Evolutionary conservation across 1,140 invertebrate species (phyloP).

Genomic region (Drosophila parabipectinata): DNA sequence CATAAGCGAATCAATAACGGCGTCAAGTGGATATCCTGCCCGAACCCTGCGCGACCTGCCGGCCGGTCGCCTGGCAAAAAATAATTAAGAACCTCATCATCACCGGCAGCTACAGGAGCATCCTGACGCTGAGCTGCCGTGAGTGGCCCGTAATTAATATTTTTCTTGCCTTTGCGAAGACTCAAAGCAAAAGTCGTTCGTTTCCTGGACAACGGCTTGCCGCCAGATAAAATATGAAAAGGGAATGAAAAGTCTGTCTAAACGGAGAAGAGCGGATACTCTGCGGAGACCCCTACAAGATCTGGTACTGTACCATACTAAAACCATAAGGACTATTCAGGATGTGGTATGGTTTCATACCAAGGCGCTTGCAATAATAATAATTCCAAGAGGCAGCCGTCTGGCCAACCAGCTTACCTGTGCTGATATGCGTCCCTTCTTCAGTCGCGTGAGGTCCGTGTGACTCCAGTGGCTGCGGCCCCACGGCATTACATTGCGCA

Average conservation of each 20-base stretch:
- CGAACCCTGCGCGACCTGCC: not conserved
- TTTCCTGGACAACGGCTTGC: conserved; percentile 60
- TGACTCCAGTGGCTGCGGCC: conserved; percentile 91
- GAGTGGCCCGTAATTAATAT: conserved; percentile 74
- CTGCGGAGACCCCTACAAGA: not conserved
- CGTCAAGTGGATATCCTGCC: conserved; percentile 26
- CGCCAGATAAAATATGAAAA: conserved; percentile 29
- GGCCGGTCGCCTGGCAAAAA: conserved; percentile 33
- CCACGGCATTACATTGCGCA: conserved; percentile 91
- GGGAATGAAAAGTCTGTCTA: not conserved
- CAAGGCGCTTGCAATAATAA: conserved; percentile 21
- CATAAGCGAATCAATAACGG: conserved; percentile 48
- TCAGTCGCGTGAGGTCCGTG: conserved; percentile 92
- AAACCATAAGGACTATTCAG: not conserved
- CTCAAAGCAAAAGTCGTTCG: conserved; percentile 36
- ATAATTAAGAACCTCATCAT: conserved; percentile 55
- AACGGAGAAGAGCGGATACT: conserved; percentile 7
- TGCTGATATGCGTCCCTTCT: conserved; percentile 91
- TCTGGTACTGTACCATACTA: not conserved
- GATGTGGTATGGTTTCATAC: conserved; percentile 9
- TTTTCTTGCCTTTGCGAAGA: conserved; percentile 33
- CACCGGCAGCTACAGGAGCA: conserved; percentile 13
- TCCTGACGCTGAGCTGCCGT: conserved; percentile 28
- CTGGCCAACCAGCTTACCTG: conserved; percentile 87
- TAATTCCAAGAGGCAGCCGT: conserved; percentile 17